Evolutionary conservation across 2,797 vertebrate species (phyloP).

Genomic region (Helarctos malayanus): DNA sequence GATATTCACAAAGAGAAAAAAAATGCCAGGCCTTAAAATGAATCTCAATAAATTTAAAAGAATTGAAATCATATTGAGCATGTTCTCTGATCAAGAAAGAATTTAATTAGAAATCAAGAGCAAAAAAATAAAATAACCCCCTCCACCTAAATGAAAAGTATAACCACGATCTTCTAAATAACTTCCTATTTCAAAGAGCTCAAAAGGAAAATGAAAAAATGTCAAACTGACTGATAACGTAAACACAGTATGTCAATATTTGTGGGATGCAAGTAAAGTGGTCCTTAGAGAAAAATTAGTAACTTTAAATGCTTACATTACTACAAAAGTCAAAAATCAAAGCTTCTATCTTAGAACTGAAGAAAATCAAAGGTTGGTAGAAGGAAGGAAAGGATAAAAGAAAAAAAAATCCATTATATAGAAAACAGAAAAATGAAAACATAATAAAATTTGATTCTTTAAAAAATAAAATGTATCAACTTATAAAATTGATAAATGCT

Average conservation of each 20-base stretch:
- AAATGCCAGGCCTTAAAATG: neutral
- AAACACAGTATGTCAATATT: neutral
- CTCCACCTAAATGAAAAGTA: neutral
- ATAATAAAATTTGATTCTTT: neutral
- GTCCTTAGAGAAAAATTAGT: neutral
- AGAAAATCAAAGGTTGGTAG: neutral
- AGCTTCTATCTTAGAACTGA: neutral
- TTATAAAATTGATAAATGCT: neutral
- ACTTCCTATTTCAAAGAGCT: neutral
- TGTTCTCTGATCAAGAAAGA: neutral
- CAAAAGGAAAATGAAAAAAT: neutral
- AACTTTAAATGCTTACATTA: neutral
- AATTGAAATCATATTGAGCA: neutral
- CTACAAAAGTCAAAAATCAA: neutral
- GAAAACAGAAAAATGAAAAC: neutral
- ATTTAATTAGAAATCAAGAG: neutral
- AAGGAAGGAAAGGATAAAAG: neutral
- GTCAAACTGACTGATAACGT: neutral
- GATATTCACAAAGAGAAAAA: neutral
- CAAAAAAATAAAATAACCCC: neutral
- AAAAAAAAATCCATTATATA: neutral
- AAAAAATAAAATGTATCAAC: neutral
- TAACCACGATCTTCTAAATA: neutral
- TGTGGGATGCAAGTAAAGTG: neutral
- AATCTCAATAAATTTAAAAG: neutral